These are phyloP conservation scores for Nanorana parkeri DNA, from an alignment of 2,113 vertebrate species.

Conservation along the genomic window DNA sequence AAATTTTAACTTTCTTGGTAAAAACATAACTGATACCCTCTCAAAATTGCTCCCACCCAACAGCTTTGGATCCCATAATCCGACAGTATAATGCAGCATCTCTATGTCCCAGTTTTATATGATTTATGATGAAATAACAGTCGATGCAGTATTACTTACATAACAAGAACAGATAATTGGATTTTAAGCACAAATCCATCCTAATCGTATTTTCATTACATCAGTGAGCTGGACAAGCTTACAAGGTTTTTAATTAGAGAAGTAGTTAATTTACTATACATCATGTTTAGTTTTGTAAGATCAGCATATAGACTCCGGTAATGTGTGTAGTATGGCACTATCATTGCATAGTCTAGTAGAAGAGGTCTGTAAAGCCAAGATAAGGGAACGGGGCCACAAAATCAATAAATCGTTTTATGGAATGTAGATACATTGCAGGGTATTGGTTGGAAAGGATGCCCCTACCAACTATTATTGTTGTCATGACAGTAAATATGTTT, in stretches of 20 bases:
- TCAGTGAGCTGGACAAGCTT: conserved; percentile 9
- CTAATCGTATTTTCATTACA: conserved; percentile 42
- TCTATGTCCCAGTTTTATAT: no score
- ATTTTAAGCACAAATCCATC: conserved; percentile 31
- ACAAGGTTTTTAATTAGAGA: conserved; percentile 3
- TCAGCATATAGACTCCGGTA: background rate
- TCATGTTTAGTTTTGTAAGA: background rate
- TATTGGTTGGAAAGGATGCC: background rate
- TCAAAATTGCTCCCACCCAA: no score
- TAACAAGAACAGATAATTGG: conserved; percentile 1
- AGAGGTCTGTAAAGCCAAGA: background rate
- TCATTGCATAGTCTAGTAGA: background rate
- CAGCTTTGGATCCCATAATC: no score
- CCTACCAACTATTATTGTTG: background rate
- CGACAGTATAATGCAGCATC: no score
- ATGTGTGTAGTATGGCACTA: background rate
- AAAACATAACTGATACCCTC: no score
- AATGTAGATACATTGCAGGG: conserved; percentile 18
- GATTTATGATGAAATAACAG: no score
- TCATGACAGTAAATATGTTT: background rate
- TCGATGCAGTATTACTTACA: background rate
- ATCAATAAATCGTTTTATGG: conserved; percentile 39
- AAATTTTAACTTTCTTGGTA: no score
- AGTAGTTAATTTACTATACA: conserved; percentile 10
- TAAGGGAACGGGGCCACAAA: background rate